Conservation (phyloP, 2,888 invertebrate species). For the Hoplodrina ambigua region DNA sequence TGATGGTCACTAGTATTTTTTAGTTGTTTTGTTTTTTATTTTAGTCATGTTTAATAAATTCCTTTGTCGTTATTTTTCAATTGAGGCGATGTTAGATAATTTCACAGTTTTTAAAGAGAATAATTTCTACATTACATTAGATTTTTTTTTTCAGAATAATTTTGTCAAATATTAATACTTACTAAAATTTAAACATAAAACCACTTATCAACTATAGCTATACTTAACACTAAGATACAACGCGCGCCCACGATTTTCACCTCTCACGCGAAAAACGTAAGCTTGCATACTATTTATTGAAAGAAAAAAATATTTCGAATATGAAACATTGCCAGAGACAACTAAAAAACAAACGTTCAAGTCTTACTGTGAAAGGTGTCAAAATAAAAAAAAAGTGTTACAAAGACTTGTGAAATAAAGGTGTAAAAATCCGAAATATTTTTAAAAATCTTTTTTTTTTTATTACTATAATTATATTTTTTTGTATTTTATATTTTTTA, state of each 20-base stretch:
- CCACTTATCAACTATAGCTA: conserved; percentile 62
- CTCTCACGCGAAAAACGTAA: conserved; percentile 46
- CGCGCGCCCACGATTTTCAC: conserved; percentile 23
- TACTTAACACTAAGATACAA: conserved; percentile 51
- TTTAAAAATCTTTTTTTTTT: conserved; percentile 70
- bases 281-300: conserved; percentile 31
- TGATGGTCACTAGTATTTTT: background rate
- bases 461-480: conserved; percentile 69
- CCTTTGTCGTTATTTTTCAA: too few relatives aligned
- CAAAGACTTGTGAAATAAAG: conserved; percentile 60
- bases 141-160: conserved; percentile 45
- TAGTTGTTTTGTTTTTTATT: too few relatives aligned
- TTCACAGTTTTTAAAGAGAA: conserved; percentile 42
- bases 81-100: background rate
- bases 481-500: conserved; percentile 66
- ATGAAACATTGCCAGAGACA: background rate
- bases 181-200: conserved; percentile 63
- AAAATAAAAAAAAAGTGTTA: conserved; percentile 20
- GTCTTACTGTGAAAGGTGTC: conserved; percentile 49
- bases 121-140: conserved; percentile 32
- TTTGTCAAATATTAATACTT: conserved; percentile 56
- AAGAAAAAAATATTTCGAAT: conserved; percentile 63
- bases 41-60: too few relatives aligned
- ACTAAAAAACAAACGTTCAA: conserved; percentile 28
- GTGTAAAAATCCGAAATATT: conserved; percentile 74